Base-by-base conservation (phyloP, 2,888 invertebrate genomes). In the Melangyna quadrimaculata region DNA sequence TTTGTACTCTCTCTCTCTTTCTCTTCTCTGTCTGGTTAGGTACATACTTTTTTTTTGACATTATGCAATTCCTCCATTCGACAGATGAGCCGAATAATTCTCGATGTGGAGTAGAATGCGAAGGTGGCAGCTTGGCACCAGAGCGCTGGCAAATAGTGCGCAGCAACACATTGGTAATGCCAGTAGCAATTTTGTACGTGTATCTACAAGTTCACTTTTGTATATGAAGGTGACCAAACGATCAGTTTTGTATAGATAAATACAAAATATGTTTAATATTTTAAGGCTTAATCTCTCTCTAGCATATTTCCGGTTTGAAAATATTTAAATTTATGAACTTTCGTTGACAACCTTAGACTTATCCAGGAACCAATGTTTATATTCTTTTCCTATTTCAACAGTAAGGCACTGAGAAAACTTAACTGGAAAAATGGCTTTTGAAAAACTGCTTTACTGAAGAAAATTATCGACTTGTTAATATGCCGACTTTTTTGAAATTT, bases 1-100 rank as follows among this genome's bases (percentile, higher is more conserved):
- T 43, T 17, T 3, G 40, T 7, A 45, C 19, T 48, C 22, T 3
- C 19, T 12, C 19, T 22, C 17, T 43, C 9, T 24, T 45, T 65
- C 61, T 43, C 51, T 55, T 71, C 55, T 57, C 71, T 8, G 63
- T 9, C 29, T 57, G 65, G 24, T 19, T 32, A 6, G 17, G 7
- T 10, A 8, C 27, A 27, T 17, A 4, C 5, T 37, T 65, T 63
- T 45, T 65, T 65, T n/a, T n/a, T n/a, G n/a, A n/a, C 45, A 65
- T 65, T 71, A 78, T 72, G 72, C 72, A 78, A 78, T 48, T 65
- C 48, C 35, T 40, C 9, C 53, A n/a, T 32, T 45, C 22, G 19
- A 48, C 45, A 22, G 43, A 45, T 45, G 43, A 45, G 5, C 37
- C 53, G 45, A 78, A 19, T 70, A 51, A 40, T 70, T 70, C 65